phyloP scores from a whole-genome alignment of 1,140 invertebrate species.

The Polypedilum pembai region DNA sequence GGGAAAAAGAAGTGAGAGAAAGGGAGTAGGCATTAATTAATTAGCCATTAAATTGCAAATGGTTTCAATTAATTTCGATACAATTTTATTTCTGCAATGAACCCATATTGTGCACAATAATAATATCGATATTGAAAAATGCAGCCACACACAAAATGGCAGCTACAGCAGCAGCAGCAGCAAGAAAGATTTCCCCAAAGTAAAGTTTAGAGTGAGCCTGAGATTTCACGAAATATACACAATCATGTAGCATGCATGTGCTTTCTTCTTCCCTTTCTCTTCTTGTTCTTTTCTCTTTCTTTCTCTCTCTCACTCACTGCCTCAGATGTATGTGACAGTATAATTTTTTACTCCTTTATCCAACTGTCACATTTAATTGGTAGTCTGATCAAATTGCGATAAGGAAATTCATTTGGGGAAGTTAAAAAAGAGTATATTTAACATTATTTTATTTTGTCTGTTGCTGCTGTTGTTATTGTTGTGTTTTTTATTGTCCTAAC shows the following conservation, averaged over 20 bases:
- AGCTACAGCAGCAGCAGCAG: neutral
- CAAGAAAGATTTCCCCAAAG: too few relatives aligned
- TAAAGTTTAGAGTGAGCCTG: too few relatives aligned
- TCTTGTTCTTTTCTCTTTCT: too few relatives aligned
- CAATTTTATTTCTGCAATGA: neutral
- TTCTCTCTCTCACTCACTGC: neutral
- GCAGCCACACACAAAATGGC: neutral
- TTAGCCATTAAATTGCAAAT: neutral
- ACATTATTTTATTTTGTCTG: neutral
- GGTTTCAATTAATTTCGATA: neutral
- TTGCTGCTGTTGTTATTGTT: neutral
- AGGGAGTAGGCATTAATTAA: conserved; percentile 6
- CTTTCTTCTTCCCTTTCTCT: conserved; percentile 3
- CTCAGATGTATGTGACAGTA: conserved; percentile 27
- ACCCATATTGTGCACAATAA: neutral
- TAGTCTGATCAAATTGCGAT: conserved; percentile 23
- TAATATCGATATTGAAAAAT: neutral
- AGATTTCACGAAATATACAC: too few relatives aligned
- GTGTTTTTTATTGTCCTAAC: conserved; percentile 5
- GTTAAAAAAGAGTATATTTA: neutral
- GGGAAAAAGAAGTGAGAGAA: neutral
- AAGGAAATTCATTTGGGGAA: conserved; percentile 22
- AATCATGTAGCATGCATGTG: neutral
- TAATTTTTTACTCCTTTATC: conserved; percentile 26
- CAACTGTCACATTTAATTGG: conserved; percentile 28